Percentiles rank a stretch among this genome's conserved stretches.
phyloP scores from a whole-genome alignment of 35 echinoderm and acorn worm species.

The Lytechinus pictus region DNA sequence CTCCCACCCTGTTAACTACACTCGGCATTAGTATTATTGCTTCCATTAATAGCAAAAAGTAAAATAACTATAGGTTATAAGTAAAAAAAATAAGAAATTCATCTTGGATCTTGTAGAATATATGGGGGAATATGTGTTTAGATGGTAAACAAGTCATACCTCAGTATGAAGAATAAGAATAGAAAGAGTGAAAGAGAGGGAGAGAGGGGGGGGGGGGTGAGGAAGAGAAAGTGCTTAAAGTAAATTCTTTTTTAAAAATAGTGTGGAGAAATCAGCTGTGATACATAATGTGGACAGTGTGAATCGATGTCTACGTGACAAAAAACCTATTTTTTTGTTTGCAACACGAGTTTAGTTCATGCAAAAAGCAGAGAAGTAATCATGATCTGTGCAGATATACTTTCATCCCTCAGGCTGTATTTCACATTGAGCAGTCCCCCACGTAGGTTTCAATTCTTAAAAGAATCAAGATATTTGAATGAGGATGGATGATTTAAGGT shows the following conservation, averaged over 20 bases:
- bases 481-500: neutral
- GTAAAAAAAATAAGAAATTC: too few relatives aligned
- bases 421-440: slow-evolving; percentile 17
- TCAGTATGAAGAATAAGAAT: neutral
- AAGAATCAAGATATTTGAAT: neutral
- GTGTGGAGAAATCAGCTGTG: neutral
- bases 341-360: neutral
- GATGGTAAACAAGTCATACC: too few relatives aligned
- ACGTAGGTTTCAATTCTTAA: neutral
- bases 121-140: too few relatives aligned
- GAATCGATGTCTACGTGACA: neutral
- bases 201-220: neutral
- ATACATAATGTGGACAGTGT: neutral
- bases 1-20: neutral
- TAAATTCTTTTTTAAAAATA: neutral
- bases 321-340: neutral
- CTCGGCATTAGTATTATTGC: neutral
- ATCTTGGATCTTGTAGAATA: too few relatives aligned
- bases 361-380: neutral
- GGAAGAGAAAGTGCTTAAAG: too few relatives aligned
- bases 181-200: neutral
- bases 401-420: slow-evolving; percentile 20
- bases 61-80: neutral
- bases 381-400: neutral
- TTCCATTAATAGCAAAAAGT: neutral